Evolutionary conservation across 2,888 invertebrate species (phyloP), one percentile per base, ranked within the genome.

Genomic region (Mimas tiliae): DNA sequence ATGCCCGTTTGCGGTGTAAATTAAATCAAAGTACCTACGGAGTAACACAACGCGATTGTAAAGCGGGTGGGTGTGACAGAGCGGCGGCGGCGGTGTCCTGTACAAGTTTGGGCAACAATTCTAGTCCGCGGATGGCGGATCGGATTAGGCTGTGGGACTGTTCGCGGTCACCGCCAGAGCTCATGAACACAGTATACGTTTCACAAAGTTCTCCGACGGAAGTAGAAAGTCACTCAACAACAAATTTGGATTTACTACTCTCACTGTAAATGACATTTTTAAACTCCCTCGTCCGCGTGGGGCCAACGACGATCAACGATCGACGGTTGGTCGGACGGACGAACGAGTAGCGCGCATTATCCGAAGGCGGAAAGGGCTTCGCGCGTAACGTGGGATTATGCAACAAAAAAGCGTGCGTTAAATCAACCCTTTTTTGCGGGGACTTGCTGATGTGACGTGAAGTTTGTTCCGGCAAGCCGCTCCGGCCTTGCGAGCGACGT

Each of bases 181-280:
- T 86, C 89, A 78, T 80, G 85, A 83, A 93, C 93, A 92, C 87
- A 87, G 88, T 87, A 91, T 91, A 90, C 91, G 89, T 93, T 93
- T 92, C 89, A 92, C 86, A 89, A 92, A 93, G 88, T 93, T 93
- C 88, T 84, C 80, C 77, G 79, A 74, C 76, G 82, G 89, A 92
- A 92, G 93, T 93, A 93, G 91, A 88, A 91, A 93, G 92, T 91
- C 93, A 91, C 87, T 89, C 86, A 79, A 80, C 81, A 84, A 88
- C 90, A 90, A 90, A 92, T 92, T 89, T 86, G 91, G 89, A 88
- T 90, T 92, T 89, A 87, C 85, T 86, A 82, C 79, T 80, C 79
- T 78, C 79, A 81, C 84, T 88, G 89, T 74, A 84, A 90, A 87
- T 91, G 90, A 89, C 90, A 88, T 88, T 91, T 89, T 87, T 83